phyloP scores from a whole-genome alignment of 2,888 invertebrate species.

The Drosophila aldrichi region DNA sequence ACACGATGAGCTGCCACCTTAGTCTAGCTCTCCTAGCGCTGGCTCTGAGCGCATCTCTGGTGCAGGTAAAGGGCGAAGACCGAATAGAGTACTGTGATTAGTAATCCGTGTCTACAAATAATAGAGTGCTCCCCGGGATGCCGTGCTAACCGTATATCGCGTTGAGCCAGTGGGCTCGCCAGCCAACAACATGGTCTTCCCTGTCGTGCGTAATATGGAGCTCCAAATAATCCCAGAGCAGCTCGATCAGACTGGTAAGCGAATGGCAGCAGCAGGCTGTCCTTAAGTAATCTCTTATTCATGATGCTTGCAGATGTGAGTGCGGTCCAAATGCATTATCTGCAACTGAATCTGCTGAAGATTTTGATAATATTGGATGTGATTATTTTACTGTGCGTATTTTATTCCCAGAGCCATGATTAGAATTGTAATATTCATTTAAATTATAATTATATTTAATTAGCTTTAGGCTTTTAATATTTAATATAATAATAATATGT shows the following conservation, averaged over 20 bases:
- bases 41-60: not conserved
- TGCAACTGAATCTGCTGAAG: constrained; percentile 66
- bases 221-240: constrained; percentile 21
- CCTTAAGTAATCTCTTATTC: not conserved
- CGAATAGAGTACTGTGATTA: not conserved
- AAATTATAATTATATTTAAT: no score
- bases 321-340: constrained; percentile 39
- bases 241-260: constrained; percentile 31
- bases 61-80: constrained; percentile 31
- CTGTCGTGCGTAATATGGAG: constrained; percentile 11
- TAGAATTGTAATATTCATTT: not conserved
- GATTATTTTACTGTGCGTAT: constrained; percentile 40
- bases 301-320: constrained; percentile 21
- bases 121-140: constrained; percentile 23
- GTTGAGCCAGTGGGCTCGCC: not conserved
- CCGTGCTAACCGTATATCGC: constrained; percentile 5
- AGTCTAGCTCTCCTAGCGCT: constrained; percentile 13
- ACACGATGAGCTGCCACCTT: constrained; percentile 30
- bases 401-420: not conserved
- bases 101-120: not conserved
- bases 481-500: not conserved
- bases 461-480: not conserved
- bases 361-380: constrained; percentile 53
- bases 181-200: not conserved
- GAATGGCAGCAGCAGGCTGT: rapidly evolving